Base-by-base conservation (phyloP, 2,113 vertebrate genomes). In the Crypturellus undulatus region DNA sequence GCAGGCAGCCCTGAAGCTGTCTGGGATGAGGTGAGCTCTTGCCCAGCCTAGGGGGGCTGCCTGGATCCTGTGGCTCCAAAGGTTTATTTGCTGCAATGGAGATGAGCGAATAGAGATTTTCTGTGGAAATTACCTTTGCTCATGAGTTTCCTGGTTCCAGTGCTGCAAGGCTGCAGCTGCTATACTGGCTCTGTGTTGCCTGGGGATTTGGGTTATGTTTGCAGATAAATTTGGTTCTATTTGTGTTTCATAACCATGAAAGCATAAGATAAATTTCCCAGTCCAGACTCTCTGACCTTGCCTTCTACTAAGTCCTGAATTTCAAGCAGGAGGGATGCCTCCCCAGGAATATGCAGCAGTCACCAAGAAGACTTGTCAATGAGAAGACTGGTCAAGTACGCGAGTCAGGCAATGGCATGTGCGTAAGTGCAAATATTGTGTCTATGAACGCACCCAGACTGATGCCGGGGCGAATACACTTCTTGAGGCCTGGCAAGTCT, bases 61-160 rank as follows among this genome's bases (percentile, higher is more conserved):
- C 65, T 58, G 54, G 10, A 3, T 76, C 58, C 21, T 69, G 1
- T 4, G 15, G 28, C n/a, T 72, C 34, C 62, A 34, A 9, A 56
- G 22, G 10, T 38, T 73, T 63, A 5, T 20, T 51, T 64, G 43
- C 75, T 71, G 26, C 21, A 51, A 5, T 9, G 32, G 67, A 26
- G 24, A 25, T 26, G 10, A 40, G 12, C 11, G 12, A 62, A 24
- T 7, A 52, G 43, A 79, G 19, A 8, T 49, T 49, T 82, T 22
- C 43, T 52, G 9, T 16, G 47, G 14, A 91, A 95, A 16, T 4
- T 5, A 28, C 10, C 10, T 84, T 75, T 59, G 15, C 10, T 30
- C 3, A 2, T 4, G 36, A 59, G 54, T 24, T 20, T 36, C 24
- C 6, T 1, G 0, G 0, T 36, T 78, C 45, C 56, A 59, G 42